Evolutionary conservation across 2,797 vertebrate species (phyloP).

Genomic region (Enteromius afrohamiltoni): DNA sequence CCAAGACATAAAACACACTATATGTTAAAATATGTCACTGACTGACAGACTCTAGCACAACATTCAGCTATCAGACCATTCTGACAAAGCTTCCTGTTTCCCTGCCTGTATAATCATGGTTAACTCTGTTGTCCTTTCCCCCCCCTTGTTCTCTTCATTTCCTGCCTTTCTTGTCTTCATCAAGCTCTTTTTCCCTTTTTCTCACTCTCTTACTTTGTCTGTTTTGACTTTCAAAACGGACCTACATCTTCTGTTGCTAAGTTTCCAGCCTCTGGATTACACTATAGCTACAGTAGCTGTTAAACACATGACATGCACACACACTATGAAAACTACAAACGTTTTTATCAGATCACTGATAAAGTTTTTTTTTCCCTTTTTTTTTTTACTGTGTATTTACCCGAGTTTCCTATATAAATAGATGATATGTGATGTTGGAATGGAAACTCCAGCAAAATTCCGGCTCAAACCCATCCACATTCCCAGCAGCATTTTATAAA

Average conservation of each 20-base stretch:
- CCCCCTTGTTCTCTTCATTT: slow-evolving; percentile 1
- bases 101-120: slow-evolving; percentile 24
- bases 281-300: slow-evolving; percentile 11
- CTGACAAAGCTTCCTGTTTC: slow-evolving; percentile 1
- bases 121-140: slow-evolving; percentile 17
- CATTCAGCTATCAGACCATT: background rate
- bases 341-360: slow-evolving; percentile 1
- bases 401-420: slow-evolving; percentile 14
- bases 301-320: background rate
- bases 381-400: background rate
- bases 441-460: slow-evolving; percentile 19
- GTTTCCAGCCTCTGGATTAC: background rate
- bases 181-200: background rate
- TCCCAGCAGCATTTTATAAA: background rate
- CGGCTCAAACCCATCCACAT: slow-evolving; percentile 35
- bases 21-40: background rate
- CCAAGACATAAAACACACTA: too few species aligned
- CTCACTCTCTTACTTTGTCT: slow-evolving; percentile 12
- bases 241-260: background rate
- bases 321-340: background rate
- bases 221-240: slow-evolving; percentile 28
- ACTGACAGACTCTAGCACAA: background rate
- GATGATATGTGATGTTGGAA: background rate
- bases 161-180: slow-evolving; percentile 13
- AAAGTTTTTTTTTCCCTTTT: background rate